Conservation (phyloP, 2,888 invertebrate species). For the Sisyra terminalis region DNA sequence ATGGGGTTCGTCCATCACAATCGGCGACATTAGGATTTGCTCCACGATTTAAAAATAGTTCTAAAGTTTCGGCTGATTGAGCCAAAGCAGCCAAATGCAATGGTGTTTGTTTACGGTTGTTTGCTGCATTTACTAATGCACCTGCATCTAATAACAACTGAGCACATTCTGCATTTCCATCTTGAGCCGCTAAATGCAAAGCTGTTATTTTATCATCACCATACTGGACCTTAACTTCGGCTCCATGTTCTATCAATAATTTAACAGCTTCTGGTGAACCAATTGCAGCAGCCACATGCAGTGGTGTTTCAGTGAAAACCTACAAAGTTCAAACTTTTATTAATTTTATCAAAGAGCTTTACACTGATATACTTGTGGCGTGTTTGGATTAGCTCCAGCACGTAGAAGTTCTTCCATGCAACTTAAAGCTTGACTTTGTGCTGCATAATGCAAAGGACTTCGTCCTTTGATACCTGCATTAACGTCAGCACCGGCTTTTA, state of each 20-base stretch:
- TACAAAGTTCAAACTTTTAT: constrained; percentile 18
- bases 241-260: constrained; percentile 59
- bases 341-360: not conserved
- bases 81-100: constrained; percentile 70
- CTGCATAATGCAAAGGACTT: constrained; percentile 73
- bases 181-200: constrained; percentile 75
- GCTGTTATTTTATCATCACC: constrained; percentile 60
- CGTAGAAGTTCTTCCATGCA: constrained; percentile 57
- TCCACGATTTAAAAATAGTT: constrained; percentile 45
- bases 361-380: constrained; percentile 43
- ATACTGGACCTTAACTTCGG: constrained; percentile 59
- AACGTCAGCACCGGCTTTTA: constrained; percentile 62
- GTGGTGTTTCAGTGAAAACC: constrained; percentile 71
- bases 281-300: constrained; percentile 64
- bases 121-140: constrained; percentile 58
- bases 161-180: constrained; percentile 66
- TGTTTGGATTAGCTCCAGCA: constrained; percentile 68
- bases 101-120: constrained; percentile 63
- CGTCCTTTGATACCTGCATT: constrained; percentile 49
- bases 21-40: constrained; percentile 52
- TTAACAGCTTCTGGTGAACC: constrained; percentile 53
- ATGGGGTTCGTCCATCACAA: constrained; percentile 56
- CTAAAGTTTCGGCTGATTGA: constrained; percentile 62
- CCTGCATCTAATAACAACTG: constrained; percentile 53
- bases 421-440: constrained; percentile 54